Evolutionary conservation across 1,140 invertebrate species (phyloP).

Genomic region (Rhagoletis pomonella): DNA sequence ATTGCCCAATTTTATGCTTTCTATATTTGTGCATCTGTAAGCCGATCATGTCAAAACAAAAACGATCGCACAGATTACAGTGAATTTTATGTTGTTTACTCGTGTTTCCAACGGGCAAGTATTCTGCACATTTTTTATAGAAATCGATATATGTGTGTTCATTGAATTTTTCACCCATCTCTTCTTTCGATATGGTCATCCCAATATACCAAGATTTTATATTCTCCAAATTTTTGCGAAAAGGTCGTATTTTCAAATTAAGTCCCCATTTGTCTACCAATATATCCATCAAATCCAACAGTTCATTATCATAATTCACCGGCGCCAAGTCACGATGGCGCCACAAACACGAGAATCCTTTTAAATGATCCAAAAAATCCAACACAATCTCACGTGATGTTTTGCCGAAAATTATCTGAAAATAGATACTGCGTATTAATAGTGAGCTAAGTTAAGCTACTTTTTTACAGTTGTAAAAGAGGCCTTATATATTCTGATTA

Average conservation of each 20-base stretch:
- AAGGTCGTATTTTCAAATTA: neutral
- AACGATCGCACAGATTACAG: constrained; percentile 10
- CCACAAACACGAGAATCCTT: constrained; percentile 15
- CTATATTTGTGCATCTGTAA: constrained; percentile 36
- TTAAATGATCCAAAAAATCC: constrained; percentile 45
- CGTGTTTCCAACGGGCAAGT: neutral
- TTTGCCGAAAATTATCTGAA: constrained; percentile 22
- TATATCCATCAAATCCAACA: neutral
- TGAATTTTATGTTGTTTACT: neutral
- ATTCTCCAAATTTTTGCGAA: constrained; percentile 29
- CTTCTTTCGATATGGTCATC: constrained; percentile 10
- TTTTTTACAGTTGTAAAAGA: too few relatives aligned
- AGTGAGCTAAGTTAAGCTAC: too few relatives aligned
- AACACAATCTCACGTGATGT: neutral
- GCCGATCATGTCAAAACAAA: neutral
- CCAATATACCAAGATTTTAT: constrained; percentile 17
- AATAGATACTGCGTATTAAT: neutral
- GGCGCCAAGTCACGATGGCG: too few relatives aligned
- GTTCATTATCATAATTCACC: neutral
- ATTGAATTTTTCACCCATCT: too few relatives aligned
- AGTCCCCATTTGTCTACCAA: constrained; percentile 15
- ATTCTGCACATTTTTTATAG: constrained; percentile 30
- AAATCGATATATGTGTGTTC: neutral
- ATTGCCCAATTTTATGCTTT: constrained; percentile 12
- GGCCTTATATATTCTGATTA: too few relatives aligned